Percentiles rank a stretch among this genome's conserved stretches.
phyloP scores from a whole-genome alignment of 2,797 vertebrate species.

The Eurystomus glaucurus region DNA sequence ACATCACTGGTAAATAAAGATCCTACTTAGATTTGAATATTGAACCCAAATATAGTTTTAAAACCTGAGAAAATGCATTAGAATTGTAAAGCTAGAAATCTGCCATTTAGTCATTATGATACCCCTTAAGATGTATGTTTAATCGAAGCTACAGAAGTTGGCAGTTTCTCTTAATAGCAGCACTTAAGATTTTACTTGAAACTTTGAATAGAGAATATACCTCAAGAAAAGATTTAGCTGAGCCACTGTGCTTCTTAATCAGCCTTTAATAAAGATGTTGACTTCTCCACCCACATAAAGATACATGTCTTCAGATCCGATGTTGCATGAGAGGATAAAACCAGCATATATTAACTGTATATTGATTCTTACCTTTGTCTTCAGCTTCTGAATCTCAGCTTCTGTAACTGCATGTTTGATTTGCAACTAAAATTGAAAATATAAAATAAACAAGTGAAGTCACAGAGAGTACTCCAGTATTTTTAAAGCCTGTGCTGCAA shows the following conservation, averaged over 20 bases:
- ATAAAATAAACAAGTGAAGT: conserved; percentile 80
- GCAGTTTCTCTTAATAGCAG: conserved; percentile 37
- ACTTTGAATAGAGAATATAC: conserved; percentile 7
- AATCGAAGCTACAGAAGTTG: conserved; percentile 5
- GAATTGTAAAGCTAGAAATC: conserved; percentile 13
- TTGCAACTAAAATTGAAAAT: conserved; percentile 92
- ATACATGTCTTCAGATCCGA: conserved; percentile 6
- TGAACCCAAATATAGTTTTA: background rate
- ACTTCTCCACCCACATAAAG: conserved; percentile 64
- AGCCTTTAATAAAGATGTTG: conserved; percentile 40
- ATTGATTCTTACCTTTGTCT: conserved; percentile 94
- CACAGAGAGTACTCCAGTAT: conserved; percentile 56
- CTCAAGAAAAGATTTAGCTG: conserved; percentile 24
- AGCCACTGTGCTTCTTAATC: background rate
- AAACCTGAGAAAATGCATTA: conserved; percentile 1
- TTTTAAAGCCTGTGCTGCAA: conserved; percentile 74
- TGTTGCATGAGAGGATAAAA: conserved; percentile 49
- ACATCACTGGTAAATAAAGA: background rate
- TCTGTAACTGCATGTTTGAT: conserved; percentile 99
- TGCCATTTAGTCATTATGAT: conserved; percentile 7
- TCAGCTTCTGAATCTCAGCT: conserved; percentile 99
- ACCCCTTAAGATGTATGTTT: background rate
- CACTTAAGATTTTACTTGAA: conserved; percentile 31
- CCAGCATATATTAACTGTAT: background rate
- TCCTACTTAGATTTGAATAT: background rate